Conservation (phyloP, 2,113 vertebrate species). For the Carollia perspicillata region DNA sequence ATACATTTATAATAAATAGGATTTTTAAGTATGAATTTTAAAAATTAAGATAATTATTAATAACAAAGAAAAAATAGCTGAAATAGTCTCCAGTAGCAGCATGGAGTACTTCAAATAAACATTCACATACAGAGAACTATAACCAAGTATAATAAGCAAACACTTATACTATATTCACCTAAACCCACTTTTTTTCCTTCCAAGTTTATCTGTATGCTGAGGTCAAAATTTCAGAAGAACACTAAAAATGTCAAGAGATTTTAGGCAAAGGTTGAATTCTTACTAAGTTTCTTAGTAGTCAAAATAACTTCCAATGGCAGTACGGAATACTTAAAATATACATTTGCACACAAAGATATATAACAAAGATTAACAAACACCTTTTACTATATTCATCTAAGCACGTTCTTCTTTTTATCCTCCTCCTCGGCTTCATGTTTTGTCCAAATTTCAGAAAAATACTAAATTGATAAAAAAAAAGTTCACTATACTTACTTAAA, state of each 20-base stretch:
- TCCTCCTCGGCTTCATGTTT: not conserved
- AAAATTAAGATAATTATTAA: conserved; percentile 17
- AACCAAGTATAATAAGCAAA: not conserved
- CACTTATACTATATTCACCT: not conserved
- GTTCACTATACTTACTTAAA: conserved; percentile 18
- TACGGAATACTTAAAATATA: not conserved
- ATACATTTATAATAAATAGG: not conserved
- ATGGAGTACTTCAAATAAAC: not conserved
- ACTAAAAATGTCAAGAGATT: not conserved
- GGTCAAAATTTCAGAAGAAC: conserved; percentile 21
- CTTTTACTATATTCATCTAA: not conserved
- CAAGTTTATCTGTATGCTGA: not conserved
- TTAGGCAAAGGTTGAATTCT: not conserved
- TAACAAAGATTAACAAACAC: not conserved
- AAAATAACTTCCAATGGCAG: not conserved
- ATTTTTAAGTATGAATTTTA: not conserved
- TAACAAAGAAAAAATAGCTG: conserved; percentile 28
- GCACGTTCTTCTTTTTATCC: not conserved
- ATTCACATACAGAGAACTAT: not conserved
- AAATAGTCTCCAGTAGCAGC: not conserved
- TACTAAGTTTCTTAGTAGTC: conserved; percentile 18
- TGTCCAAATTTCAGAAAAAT: conserved; percentile 23
- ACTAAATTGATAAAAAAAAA: not conserved
- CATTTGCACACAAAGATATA: not conserved
- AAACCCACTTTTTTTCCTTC: not conserved